These are phyloP conservation scores for Tachystola acroxantha DNA, from an alignment of 2,888 invertebrate species.

Conservation along the genomic window DNA sequence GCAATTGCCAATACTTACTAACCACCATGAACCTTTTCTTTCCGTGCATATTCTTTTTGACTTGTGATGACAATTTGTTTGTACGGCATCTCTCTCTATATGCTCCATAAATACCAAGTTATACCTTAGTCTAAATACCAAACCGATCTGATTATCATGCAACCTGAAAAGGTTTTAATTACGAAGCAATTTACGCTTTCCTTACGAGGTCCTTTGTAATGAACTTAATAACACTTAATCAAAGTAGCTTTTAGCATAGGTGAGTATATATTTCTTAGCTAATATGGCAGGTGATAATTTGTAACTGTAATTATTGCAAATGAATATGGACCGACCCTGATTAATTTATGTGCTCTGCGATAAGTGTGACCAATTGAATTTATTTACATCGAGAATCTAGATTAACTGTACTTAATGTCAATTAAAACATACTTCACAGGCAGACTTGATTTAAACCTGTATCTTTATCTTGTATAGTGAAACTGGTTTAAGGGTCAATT, in stretches of 20 bases:
- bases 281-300: conserved; percentile 30
- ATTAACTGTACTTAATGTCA: not conserved
- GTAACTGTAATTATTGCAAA: conserved; percentile 14
- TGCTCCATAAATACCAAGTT: no score
- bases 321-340: conserved; percentile 18
- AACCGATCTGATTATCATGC: no score
- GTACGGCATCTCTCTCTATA: no score
- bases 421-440: not conserved
- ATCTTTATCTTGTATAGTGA: no score
- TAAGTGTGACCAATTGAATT: conserved; percentile 10
- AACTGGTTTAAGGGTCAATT: no score
- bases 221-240: conserved; percentile 4
- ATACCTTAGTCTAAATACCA: not conserved
- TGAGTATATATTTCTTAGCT: conserved; percentile 21
- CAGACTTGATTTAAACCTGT: no score
- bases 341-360: conserved; percentile 7
- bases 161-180: not conserved
- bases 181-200: not conserved
- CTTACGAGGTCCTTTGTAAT: conserved; percentile 1
- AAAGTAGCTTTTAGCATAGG: conserved; percentile 21
- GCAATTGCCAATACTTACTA: no score
- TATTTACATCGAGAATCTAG: conserved; percentile 1
- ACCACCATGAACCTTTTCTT: no score
- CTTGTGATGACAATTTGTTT: no score
- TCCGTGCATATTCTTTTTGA: no score